phyloP scores from a whole-genome alignment of 2,113 vertebrate species.

The Clupea harengus region DNA sequence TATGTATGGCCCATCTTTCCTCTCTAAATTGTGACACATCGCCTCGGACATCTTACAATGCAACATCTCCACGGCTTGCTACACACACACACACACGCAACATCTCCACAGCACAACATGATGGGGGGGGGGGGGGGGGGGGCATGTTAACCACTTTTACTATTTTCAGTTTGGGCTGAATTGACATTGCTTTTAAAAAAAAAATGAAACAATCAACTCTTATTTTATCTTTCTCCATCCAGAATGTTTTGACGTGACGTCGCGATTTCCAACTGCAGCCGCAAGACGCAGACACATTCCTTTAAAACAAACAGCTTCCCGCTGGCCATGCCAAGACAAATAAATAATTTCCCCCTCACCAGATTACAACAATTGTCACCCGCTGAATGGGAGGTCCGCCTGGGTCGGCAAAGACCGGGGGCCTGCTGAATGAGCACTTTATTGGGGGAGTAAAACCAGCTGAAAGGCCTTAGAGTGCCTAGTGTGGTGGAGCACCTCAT shows the following conservation, averaged over 20 bases:
- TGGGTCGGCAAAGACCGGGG: slow-evolving; percentile 17
- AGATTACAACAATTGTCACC: slow-evolving; percentile 38
- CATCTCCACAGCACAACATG: not conserved
- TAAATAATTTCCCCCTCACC: slow-evolving; percentile 41
- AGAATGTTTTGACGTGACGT: slow-evolving; percentile 17
- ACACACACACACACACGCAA: too few species aligned
- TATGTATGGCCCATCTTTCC: not conserved
- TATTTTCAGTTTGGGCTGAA: not conserved
- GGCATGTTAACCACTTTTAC: not conserved
- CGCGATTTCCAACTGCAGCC: slow-evolving; percentile 31
- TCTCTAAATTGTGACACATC: not conserved
- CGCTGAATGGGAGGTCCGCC: slow-evolving; percentile 27
- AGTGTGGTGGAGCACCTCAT: not conserved
- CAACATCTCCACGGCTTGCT: too few species aligned
- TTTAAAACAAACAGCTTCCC: slow-evolving; percentile 48
- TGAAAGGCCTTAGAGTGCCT: not conserved
- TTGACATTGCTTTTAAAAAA: not conserved
- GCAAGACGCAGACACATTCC: slow-evolving; percentile 35
- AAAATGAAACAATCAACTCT: not conserved
- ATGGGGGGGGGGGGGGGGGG: not conserved
- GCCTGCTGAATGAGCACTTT: slow-evolving; percentile 41
- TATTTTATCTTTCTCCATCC: not conserved
- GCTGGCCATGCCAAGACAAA: slow-evolving; percentile 51
- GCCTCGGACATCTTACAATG: too few species aligned
- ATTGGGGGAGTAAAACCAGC: slow-evolving; percentile 29